Conservation (phyloP, 2,113 vertebrate species). For the Daphoenositta chrysoptera region DNA sequence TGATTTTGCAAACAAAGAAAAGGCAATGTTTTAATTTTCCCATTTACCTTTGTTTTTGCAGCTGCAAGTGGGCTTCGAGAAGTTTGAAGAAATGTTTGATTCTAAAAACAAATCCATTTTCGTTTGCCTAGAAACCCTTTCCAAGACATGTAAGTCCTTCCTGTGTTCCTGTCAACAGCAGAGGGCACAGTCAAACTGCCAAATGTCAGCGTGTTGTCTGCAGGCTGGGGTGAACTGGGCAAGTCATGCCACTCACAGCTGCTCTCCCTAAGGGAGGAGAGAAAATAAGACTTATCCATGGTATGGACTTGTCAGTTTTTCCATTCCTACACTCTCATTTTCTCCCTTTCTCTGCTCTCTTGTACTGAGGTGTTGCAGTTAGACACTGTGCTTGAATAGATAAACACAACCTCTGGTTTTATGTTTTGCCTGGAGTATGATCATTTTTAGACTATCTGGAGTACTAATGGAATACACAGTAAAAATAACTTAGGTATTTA, state of each 20-base stretch:
- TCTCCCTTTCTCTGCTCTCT: not conserved
- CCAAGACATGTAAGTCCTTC: conserved; percentile 79
- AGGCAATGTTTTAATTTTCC: not conserved
- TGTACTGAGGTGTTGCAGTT: not conserved
- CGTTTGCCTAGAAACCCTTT: conserved; percentile 74
- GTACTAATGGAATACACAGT: not conserved
- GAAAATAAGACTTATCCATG: not conserved
- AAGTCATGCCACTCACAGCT: not conserved
- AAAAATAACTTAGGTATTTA: conserved; percentile 19
- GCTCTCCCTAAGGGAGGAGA: not conserved
- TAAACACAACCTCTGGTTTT: not conserved
- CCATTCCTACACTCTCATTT: not conserved
- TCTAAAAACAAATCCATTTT: conserved; percentile 73
- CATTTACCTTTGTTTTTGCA: conserved; percentile 52
- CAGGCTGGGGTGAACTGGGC: not conserved
- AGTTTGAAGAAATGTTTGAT: conserved; percentile 74
- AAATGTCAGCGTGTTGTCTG: not conserved
- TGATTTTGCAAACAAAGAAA: conserved; percentile 1
- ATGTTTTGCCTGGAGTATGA: not conserved
- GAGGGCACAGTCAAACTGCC: conserved; percentile 50
- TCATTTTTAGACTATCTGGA: not conserved
- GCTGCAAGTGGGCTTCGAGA: conserved; percentile 78
- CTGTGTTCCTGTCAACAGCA: conserved; percentile 38
- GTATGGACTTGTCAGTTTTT: not conserved
- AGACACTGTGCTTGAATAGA: not conserved